Evolutionary conservation across 2,113 vertebrate genomes (phyloP).

Genomic region (Arenaria interpres): DNA sequence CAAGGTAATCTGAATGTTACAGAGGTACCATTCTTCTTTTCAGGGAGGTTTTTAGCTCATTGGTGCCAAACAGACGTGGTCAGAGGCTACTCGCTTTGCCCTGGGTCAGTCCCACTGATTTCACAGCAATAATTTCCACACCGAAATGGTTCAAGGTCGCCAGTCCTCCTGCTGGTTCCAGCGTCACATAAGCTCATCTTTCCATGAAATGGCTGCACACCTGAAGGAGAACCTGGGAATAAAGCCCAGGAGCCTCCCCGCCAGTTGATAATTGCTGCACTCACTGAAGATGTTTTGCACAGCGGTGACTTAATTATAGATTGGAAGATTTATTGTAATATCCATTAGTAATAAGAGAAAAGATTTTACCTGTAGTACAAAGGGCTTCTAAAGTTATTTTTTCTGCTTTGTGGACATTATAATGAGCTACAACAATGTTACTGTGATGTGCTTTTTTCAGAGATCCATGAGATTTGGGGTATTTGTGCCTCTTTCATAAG

Average conservation of each 20-base stretch:
- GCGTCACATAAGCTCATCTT: not conserved
- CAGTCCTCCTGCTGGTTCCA: not conserved
- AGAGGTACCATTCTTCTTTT: not conserved
- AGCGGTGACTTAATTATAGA: not conserved
- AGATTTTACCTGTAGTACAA: not conserved
- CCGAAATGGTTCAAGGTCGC: not conserved
- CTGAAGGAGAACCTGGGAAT: not conserved
- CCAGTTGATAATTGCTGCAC: not conserved
- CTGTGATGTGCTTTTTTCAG: fast-evolving
- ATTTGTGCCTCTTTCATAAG: not conserved
- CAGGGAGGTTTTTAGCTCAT: not conserved
- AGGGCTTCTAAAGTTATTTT: not conserved
- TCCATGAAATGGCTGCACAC: not conserved
- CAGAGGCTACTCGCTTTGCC: not conserved
- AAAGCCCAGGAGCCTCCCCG: not conserved
- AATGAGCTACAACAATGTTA: not conserved
- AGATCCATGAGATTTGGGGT: not conserved
- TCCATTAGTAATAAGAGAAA: not conserved
- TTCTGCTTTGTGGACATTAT: not conserved
- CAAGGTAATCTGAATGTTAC: not conserved
- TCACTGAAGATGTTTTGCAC: not conserved
- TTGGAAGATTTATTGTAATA: not conserved
- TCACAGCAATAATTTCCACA: not conserved
- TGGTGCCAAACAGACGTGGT: not conserved
- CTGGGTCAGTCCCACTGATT: not conserved